phyloP scores from a whole-genome alignment of 2,888 invertebrate species.

The Eulithis prunata region DNA sequence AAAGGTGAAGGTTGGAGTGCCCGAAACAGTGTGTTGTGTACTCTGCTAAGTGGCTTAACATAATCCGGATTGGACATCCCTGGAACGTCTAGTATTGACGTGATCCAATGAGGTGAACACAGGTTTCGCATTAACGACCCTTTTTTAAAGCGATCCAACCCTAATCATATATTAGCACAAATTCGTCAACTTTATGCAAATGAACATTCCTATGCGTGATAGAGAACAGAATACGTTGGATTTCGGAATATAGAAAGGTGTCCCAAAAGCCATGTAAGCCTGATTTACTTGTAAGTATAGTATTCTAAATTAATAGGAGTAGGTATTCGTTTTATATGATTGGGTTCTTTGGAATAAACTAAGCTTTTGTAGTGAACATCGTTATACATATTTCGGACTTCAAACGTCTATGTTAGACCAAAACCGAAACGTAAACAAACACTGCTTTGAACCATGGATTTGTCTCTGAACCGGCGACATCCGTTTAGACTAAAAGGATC shows the following conservation, averaged over 20 bases:
- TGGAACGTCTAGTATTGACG: conserved; percentile 37
- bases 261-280: no score
- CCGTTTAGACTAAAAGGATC: conserved; percentile 76
- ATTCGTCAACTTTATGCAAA: not conserved
- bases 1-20: conserved; percentile 20
- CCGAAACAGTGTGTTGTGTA: conserved; percentile 26
- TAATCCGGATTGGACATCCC: conserved; percentile 41
- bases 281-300: no score
- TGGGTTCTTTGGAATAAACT: no score
- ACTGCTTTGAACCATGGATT: conserved; percentile 4
- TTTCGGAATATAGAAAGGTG: no score
- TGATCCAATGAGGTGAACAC: conserved; percentile 40
- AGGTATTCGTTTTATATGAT: no score
- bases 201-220: not conserved
- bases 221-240: no score
- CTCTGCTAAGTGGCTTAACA: conserved; percentile 31
- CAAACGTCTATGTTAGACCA: not conserved
- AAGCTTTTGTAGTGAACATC: no score
- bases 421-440: not conserved
- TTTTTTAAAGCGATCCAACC: conserved; percentile 32
- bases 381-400: no score
- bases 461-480: conserved; percentile 51
- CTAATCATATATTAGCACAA: not conserved
- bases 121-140: conserved; percentile 40
- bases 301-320: no score